Evolutionary conservation across 2,888 invertebrate species (phyloP).

Genomic region (Eristalis tenax): DNA sequence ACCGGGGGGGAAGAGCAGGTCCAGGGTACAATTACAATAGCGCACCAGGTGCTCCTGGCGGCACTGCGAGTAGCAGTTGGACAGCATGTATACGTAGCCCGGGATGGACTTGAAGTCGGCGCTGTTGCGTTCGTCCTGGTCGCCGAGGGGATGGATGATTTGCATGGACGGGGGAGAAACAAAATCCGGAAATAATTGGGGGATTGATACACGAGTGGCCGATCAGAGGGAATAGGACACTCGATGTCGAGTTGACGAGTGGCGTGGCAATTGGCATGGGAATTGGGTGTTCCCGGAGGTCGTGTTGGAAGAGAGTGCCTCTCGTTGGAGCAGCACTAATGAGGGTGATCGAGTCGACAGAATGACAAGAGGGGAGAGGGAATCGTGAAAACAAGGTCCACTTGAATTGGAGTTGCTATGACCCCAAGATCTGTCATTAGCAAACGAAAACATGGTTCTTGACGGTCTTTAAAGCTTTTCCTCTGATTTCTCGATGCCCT

Average conservation of each 20-base stretch:
- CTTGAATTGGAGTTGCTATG: too few species aligned
- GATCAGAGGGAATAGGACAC: neutral
- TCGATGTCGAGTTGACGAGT: neutral
- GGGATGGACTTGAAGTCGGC: slow-evolving; percentile 76
- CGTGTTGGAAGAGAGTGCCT: neutral
- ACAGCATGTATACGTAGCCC: slow-evolving; percentile 78
- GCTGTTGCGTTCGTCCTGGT: slow-evolving; percentile 76
- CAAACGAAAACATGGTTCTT: too few species aligned
- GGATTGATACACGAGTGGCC: slow-evolving; percentile 64
- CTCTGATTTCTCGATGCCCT: too few species aligned
- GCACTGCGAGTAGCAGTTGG: slow-evolving; percentile 80
- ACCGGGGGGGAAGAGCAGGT: slow-evolving; percentile 80
- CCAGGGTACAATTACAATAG: slow-evolving; percentile 80
- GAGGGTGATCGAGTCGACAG: neutral
- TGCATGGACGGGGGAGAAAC: neutral
- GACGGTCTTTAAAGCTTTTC: too few species aligned
- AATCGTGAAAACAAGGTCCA: too few species aligned
- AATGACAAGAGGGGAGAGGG: neutral
- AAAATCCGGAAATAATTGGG: slow-evolving; percentile 67
- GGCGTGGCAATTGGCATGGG: neutral
- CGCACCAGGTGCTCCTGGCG: slow-evolving; percentile 78
- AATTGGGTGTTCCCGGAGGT: neutral
- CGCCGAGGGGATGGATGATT: slow-evolving; percentile 12
- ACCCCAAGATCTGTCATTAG: too few species aligned
- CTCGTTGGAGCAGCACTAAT: neutral